Evolutionary conservation across 2,888 invertebrate genomes (phyloP).

Genomic region (Campaea margaritaria): DNA sequence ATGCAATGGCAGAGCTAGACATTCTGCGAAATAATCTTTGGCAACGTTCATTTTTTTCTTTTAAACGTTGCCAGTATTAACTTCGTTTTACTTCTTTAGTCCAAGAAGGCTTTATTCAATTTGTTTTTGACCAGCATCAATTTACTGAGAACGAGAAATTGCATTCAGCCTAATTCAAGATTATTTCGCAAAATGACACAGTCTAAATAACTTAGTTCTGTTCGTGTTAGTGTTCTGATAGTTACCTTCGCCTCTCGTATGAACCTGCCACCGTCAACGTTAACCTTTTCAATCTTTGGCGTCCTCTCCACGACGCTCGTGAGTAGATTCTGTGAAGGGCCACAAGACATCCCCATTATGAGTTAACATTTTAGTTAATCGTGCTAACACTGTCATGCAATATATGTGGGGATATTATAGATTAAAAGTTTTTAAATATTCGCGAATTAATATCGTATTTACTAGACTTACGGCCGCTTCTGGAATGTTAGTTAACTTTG

Average conservation of each 20-base stretch:
- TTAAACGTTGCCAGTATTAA: not conserved
- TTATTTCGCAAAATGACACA: slow-evolving; percentile 54
- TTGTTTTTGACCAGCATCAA: not conserved
- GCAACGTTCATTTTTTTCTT: not conserved
- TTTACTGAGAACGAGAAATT: not conserved
- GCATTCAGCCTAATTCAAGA: slow-evolving; percentile 10
- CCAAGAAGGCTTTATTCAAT: not conserved
- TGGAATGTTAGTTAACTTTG: too few relatives aligned
- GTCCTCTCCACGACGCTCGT: slow-evolving; percentile 97
- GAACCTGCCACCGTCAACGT: slow-evolving; percentile 96
- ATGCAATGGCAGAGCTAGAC: slow-evolving; percentile 1
- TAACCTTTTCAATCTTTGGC: slow-evolving; percentile 97
- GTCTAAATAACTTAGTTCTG: slow-evolving; percentile 37
- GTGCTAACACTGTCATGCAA: slow-evolving; percentile 20
- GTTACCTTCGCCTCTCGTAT: slow-evolving; percentile 99
- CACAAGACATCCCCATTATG: slow-evolving; percentile 30
- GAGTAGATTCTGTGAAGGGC: slow-evolving; percentile 91
- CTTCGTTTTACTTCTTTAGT: not conserved
- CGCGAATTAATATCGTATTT: too few relatives aligned
- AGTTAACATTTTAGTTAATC: slow-evolving; percentile 14
- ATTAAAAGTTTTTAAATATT: not conserved
- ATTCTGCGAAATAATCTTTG: slow-evolving; percentile 30
- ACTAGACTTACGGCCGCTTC: too few relatives aligned
- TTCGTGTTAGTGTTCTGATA: slow-evolving; percentile 53
- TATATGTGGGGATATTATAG: not conserved